Conservation (phyloP, 2,797 vertebrate genomes). For the Gobionotothen gibberifrons region DNA sequence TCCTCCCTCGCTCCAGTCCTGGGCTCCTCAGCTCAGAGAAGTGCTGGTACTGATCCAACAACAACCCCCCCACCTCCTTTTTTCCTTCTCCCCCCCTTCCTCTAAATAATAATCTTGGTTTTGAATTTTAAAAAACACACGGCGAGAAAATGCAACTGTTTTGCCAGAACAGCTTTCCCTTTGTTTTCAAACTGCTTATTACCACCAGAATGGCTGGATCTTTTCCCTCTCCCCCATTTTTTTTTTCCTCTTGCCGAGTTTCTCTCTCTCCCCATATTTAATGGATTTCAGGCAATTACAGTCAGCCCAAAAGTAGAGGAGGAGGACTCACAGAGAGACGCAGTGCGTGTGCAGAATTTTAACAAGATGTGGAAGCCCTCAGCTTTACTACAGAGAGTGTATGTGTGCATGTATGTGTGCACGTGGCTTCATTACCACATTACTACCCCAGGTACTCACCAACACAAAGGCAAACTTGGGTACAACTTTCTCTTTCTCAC, state of each 20-base stretch:
- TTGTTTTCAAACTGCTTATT: constrained; percentile 80
- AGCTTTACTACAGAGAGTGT: constrained; percentile 41
- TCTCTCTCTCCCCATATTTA: constrained; percentile 67
- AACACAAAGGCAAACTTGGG: constrained; percentile 25
- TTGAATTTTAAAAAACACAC: constrained; percentile 70
- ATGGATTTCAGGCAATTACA: constrained; percentile 82
- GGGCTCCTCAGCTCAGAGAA: constrained; percentile 65
- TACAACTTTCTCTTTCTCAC: constrained; percentile 44
- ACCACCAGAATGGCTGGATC: constrained; percentile 68
- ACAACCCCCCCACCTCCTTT: neutral
- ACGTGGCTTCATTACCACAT: constrained; percentile 50
- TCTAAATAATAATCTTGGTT: constrained; percentile 74
- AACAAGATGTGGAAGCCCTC: constrained; percentile 81
- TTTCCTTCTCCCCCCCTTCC: constrained; percentile 9
- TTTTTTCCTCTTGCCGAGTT: constrained; percentile 43
- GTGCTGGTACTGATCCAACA: constrained; percentile 77
- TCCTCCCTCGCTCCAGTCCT: constrained; percentile 53
- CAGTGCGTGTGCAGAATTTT: constrained; percentile 74
- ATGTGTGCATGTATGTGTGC: constrained; percentile 25
- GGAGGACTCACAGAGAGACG: constrained; percentile 64
- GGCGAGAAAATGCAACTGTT: constrained; percentile 61
- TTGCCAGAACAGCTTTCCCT: constrained; percentile 73
- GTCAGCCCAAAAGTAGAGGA: constrained; percentile 64
- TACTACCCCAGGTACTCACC: constrained; percentile 27
- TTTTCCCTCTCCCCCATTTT: constrained; percentile 55